Evolutionary conservation across 2,797 vertebrate genomes (phyloP), one percentile per base, ranked within the genome.

Genomic region (Phataginus tetradactyla): DNA sequence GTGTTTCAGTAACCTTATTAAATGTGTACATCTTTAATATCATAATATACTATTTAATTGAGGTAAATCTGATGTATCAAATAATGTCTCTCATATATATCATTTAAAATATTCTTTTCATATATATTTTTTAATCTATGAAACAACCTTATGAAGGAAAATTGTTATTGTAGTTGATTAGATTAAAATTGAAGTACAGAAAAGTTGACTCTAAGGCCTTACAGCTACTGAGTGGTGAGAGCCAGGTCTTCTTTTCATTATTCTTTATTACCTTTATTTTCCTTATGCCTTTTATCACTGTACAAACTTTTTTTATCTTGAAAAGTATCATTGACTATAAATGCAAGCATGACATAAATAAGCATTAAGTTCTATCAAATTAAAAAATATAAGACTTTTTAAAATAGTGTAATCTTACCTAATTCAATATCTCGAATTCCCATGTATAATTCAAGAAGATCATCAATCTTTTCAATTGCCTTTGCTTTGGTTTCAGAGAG

Each of bases 401-500:
- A 59, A 95, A 83, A 94, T 63, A 80, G 68, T 86, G 95, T 95
- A 94, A 84, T 97, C 99, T 99, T 98, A 99, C 99, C 99, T 81
- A 99, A 98, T 96, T 99, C 99, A 27, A 87, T 98, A 98, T 99
- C 99, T 98, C 99, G 99, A 98, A 99, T 99, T 90, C 99, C 99
- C 99, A 99, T 99, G 98, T 99, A 99, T 57, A 98, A 99, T 98
- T 99, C 99, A 95, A 99, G 99, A 79, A 99, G 99, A 95, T 99
- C 99, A 86, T 99, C 99, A 77, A 99, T 99, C 96, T 99, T 99
- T 98, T 99, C 99, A 42, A 99, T 99, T 0, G 99, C 99, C 95
- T 99, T 99, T 98, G 99, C 99, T 97, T 99, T 99, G 96, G 99
- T 98, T 97, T 99, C 99, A 63, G 98, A 99, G 23, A 99, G 99